Evolutionary conservation across 2,888 invertebrate species (phyloP), one percentile per base, ranked within the genome.

Genomic region (Eupithecia tripunctaria): DNA sequence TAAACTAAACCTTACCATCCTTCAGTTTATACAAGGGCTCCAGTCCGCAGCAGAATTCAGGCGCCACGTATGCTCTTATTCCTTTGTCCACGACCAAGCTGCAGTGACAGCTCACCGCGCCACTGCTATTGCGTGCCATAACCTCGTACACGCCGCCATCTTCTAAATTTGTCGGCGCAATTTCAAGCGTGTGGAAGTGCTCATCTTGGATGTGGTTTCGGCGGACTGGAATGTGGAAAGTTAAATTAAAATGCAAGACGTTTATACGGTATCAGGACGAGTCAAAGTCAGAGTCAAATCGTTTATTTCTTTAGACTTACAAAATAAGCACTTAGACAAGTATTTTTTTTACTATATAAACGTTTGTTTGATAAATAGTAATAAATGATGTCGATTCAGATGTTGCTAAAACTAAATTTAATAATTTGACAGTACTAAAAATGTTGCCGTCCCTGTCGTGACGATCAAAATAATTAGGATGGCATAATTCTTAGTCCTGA

Each of bases 151-250:
- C 95, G 0, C 98, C 98, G 0, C 97, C 96, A 86, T 98, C 98
- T 72, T 97, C 97, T 25, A 97, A 90, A 4, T 92, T 95, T 2
- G 98, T 96, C 67, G 96, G 96, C 5, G 96, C 96, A 72, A 99
- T 97, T 89, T 98, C 98, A 77, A 99, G 90, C 0, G 98, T 98
- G 86, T 97, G 96, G 91, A 98, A 98, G 80, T 96, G 96, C 56
- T 97, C 97, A 72, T 97, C 97, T 77, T 95, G 95, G 78, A 95
- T 96, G 79, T 96, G 95, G 6, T 93, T 89, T 80, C 95, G 95
- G 0, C 96, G 95, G 72, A 93, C 96, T 96, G 85, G 18, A 59
- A 59, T 21, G 0, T 12, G 12, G 25, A 56, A 25, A 25, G 14
- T 25, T 25, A 14, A 56, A 51, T 10, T 21, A 51, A 1, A 51